These are phyloP conservation scores for Gorsachius magnificus DNA, from an alignment of 2,797 vertebrate species.

Conservation along the genomic window DNA sequence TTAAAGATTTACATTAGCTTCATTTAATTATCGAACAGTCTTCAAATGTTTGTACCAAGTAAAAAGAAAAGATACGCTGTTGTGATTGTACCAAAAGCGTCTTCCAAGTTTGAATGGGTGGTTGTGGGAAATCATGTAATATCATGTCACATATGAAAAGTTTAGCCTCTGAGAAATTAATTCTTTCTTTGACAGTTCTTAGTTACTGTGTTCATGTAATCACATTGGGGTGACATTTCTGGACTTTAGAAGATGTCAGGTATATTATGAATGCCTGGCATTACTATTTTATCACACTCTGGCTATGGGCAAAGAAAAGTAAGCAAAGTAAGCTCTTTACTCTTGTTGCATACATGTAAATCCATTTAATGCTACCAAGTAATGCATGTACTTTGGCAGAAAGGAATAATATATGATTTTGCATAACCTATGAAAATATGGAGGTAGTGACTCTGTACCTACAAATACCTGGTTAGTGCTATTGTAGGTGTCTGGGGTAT, in stretches of 20 bases:
- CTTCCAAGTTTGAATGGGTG: neutral
- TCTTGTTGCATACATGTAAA: neutral
- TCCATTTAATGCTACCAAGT: neutral
- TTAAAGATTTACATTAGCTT: neutral
- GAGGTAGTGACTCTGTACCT: neutral
- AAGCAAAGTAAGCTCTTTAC: neutral
- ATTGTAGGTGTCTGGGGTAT: neutral
- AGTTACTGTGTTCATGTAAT: neutral
- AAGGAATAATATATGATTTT: neutral
- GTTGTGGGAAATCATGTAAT: neutral
- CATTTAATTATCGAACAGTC: neutral
- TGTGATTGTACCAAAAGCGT: neutral
- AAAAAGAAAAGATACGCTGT: neutral
- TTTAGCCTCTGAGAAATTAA: neutral
- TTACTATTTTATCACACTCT: neutral
- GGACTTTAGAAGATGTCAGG: neutral
- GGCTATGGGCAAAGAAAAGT: neutral
- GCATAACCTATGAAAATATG: neutral
- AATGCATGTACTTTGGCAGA: neutral
- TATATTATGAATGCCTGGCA: neutral
- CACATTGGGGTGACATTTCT: neutral
- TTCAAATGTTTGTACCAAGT: neutral
- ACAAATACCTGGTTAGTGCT: neutral
- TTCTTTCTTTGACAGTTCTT: neutral
- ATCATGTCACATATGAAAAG: neutral